A percentile compares a stretch with the other conserved stretches of the same genome.
Conservation (phyloP, 30 jellyfish, hydroid and myxozoan species). For the Aurelia sp. region DNA sequence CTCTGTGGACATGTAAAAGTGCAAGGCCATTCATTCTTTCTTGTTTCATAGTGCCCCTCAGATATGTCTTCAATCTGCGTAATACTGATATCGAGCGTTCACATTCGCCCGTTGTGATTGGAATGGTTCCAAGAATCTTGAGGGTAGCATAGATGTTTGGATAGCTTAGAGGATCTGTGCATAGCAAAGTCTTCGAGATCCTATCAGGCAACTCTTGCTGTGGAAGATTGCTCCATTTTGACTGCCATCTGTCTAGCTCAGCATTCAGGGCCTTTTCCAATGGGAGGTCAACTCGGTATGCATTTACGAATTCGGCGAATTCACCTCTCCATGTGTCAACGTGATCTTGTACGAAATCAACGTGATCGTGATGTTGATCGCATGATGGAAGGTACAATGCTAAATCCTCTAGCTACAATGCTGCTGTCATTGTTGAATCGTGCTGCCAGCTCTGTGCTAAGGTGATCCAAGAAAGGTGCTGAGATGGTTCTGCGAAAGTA, state of each 20-base stretch:
- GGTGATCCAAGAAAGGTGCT: background rate
- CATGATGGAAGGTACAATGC: background rate
- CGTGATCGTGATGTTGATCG: too few species aligned
- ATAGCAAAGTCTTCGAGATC: background rate
- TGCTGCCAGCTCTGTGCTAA: background rate
- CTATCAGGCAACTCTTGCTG: background rate
- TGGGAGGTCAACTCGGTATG: background rate
- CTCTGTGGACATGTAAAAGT: too few species aligned
- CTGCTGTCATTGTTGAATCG: background rate
- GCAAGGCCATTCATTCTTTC: background rate
- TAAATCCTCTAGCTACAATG: background rate
- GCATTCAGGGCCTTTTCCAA: background rate
- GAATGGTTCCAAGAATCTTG: background rate
- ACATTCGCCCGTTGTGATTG: background rate
- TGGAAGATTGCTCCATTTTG: background rate
- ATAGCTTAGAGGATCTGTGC: background rate
- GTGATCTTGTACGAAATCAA: too few species aligned
- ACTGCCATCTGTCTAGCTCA: background rate
- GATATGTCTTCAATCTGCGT: background rate
- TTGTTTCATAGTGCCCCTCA: slow-evolving; percentile 3
- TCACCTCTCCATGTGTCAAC: slow-evolving; percentile 1
- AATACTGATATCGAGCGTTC: background rate
- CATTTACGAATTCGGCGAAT: background rate
- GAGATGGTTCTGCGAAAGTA: background rate
- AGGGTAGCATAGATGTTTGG: background rate